Evolutionary conservation across 1,140 invertebrate species (phyloP).

Genomic region (Physella acuta): DNA sequence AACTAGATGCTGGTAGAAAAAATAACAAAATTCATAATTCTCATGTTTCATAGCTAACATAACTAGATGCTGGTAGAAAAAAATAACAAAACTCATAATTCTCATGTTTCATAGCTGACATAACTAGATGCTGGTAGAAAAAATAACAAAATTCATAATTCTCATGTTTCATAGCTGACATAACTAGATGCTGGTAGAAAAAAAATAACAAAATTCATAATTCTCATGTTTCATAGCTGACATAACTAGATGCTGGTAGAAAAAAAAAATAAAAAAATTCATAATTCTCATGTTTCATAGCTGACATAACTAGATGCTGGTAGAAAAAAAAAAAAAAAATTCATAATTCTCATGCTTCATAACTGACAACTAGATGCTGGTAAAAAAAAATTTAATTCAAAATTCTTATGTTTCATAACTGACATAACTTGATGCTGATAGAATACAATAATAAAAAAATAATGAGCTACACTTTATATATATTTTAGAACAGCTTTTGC

Average conservation of each 20-base stretch:
- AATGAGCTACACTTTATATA: too few species aligned
- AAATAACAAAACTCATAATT: too few species aligned
- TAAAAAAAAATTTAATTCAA: not conserved
- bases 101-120: conserved; percentile 14
- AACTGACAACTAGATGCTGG: conserved; percentile 16
- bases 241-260: conserved; percentile 15
- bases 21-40: not conserved
- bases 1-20: conserved; percentile 15
- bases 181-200: too few species aligned
- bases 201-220: conserved; percentile 21
- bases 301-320: too few species aligned
- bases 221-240: conserved; percentile 12
- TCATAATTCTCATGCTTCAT: conserved; percentile 13
- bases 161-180: not conserved
- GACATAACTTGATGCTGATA: too few species aligned
- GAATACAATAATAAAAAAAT: too few species aligned
- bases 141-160: not conserved
- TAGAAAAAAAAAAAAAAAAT: too few species aligned
- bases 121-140: conserved; percentile 12
- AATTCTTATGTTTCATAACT: not conserved
- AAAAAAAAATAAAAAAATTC: not conserved
- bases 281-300: not conserved
- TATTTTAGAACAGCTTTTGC: too few species aligned
- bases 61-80: too few species aligned
- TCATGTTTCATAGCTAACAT: not conserved